Evolutionary conservation across 1,140 invertebrate species (phyloP), one percentile per base, ranked within the genome.

Genomic region (Trissolcus basalis): DNA sequence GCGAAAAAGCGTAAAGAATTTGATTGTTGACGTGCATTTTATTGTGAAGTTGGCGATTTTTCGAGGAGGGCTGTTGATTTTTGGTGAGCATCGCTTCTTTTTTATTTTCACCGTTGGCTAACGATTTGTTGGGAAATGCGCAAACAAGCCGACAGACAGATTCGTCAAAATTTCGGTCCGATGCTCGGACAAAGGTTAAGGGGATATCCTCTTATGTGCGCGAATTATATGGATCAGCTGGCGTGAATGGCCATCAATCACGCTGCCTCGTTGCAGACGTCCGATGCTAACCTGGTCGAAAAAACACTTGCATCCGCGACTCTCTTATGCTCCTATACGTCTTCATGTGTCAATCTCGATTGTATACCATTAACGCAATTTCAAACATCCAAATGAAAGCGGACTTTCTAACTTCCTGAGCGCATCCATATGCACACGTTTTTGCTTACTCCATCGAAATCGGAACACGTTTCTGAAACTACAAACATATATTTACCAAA

Each of bases 161-260:
- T 69, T 53, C 72, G 77, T 72, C 70, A 78, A 67, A n/a, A 70
- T 65, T 67, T 68, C 53, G 56, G 41, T 12, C 36, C 27, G 64
- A 69, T 32, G 49, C 55, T 65, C 61, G 65, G 60, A 78, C 71
- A 78, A 78, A 71, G 70, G 65, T 78, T 67, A 67, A 70, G 65
- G 71, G 65, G 58, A 78, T 78, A 74, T 78, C 70, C 71, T 74
- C 76, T 78, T 78, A 78, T 74, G 64, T 60, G 68, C 68, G 77
- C 76, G 72, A 81, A 81, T 81, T 73, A 80, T 72, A 78, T 65
- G 80, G 78, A 80, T 78, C 78, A 80, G 78, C 70, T 75, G 53
- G 50, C 50, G 75, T 73, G 65, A 81, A 81, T 81, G 48, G 58
- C 78, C 71, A 81, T 81, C 80, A 81, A 81, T 81, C 80, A 81